Conservation (phyloP, 2,113 vertebrate genomes). For the Gymnogyps californianus region DNA sequence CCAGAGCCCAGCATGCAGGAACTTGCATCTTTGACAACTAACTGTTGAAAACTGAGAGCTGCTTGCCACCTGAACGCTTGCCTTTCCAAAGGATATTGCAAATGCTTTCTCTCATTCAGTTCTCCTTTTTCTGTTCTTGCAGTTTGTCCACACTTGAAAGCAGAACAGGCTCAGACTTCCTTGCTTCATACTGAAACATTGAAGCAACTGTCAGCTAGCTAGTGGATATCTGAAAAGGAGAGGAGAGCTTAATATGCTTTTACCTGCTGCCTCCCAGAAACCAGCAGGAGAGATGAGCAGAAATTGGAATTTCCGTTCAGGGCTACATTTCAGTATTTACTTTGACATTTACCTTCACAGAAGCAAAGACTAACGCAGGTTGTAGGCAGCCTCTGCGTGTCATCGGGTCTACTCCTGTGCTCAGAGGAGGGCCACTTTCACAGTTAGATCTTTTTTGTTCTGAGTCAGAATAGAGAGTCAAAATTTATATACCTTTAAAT, state of each 20-base stretch:
- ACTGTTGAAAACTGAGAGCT: not conserved
- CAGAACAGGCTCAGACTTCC: not conserved
- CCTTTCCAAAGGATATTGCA: not conserved
- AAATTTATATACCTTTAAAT: constrained; percentile 1
- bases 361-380: not conserved
- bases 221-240: not conserved
- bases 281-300: not conserved
- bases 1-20: constrained; percentile 5
- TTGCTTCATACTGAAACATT: not conserved
- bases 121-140: not conserved
- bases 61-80: not conserved
- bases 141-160: not conserved
- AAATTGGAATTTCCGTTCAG: not conserved
- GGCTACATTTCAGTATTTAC: not conserved
- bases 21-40: constrained; percentile 26
- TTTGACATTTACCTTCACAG: not conserved
- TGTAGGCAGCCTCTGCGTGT: not conserved
- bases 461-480: not conserved
- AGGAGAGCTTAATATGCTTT: not conserved
- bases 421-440: not conserved
- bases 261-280: not conserved
- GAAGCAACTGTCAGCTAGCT: not conserved
- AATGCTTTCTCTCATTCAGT: not conserved
- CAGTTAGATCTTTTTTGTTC: not conserved
- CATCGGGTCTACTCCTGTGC: not conserved